Evolutionary conservation across 1,140 invertebrate genomes (phyloP), one percentile per base, ranked within the genome.

Genomic region (Drosophila bocqueti): DNA sequence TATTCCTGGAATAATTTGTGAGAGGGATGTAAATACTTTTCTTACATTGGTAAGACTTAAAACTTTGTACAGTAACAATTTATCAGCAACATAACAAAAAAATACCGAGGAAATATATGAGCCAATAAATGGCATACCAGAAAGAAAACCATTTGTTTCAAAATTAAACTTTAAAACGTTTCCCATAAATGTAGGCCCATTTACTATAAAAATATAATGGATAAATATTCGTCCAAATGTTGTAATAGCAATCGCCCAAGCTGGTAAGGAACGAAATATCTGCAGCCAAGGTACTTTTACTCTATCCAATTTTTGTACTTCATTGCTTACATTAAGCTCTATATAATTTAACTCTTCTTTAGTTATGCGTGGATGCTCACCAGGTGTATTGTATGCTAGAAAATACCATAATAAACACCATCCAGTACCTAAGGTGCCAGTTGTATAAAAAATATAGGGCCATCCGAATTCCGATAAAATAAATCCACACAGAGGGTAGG

Each of bases 171-270:
- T 95, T 40, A 96, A 92, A 43, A 96, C 94, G 47, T 94, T 94
- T 84, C 96, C 96, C 95, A 96, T 96, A 81, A 96, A 96, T 81
- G 94, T 94, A n/a, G 96, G 96, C 29, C 96, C 96, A 43, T 94
- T 94, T 76, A 95, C 95, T 77, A 96, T 96, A 76, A 96, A 96
- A 24, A 95, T 94, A 81, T 96, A 96, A 89, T 96, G 95, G 2
- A 96, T 94, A 95, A 95, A 96, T 90, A 96, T 96, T 62, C 96
- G 93, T 21, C 96, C 96, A 78, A 96, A 96, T 1, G 96, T 96
- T 1, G 96, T 96, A 40, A 96, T 94, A 9, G 94, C 95, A 79
- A 98, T 96, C 0, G 97, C 95, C 97, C 96, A 98, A 6, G 97
- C 96, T 11, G 97, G 96, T 65, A 94, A 86, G 0, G 97, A 98